A percentile compares a stretch with the other conserved stretches of the same genome.
phyloP scores from a whole-genome alignment of 1,140 invertebrate genomes.

The Caerostris darwini region DNA sequence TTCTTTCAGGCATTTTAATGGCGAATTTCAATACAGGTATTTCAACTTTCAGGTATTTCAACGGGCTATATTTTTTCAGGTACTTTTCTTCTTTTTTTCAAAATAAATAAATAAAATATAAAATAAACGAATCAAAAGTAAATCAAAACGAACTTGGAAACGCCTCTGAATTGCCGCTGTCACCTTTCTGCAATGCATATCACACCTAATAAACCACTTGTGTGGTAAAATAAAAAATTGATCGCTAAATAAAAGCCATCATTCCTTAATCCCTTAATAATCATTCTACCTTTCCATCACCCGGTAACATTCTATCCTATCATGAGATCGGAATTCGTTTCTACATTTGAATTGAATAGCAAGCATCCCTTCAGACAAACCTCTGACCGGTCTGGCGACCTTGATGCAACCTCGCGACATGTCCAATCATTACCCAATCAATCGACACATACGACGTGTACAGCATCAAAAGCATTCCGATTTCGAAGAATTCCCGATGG shows the following conservation, averaged over 20 bases:
- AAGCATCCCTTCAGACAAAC: not conserved
- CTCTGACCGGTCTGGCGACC: slow-evolving; percentile 57
- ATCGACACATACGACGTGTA: slow-evolving; percentile 59
- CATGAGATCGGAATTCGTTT: slow-evolving; percentile 39
- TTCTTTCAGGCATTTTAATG: too few species aligned
- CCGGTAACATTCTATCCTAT: slow-evolving; percentile 39
- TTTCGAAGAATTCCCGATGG: slow-evolving; percentile 48
- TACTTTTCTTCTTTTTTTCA: too few species aligned
- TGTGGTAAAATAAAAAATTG: slow-evolving; percentile 11
- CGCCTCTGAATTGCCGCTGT: too few species aligned
- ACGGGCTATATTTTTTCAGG: too few species aligned
- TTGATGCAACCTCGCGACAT: slow-evolving; percentile 54
- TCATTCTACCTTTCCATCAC: not conserved
- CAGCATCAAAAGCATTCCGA: slow-evolving; percentile 29
- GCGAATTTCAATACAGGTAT: too few species aligned
- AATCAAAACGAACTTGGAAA: too few species aligned
- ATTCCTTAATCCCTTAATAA: slow-evolving; percentile 33
- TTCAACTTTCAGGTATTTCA: too few species aligned
- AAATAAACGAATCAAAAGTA: too few species aligned
- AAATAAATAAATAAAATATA: too few species aligned
- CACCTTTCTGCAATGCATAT: not conserved
- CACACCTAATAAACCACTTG: slow-evolving; percentile 15
- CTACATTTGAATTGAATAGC: slow-evolving; percentile 52
- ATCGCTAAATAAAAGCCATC: not conserved
- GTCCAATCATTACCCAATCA: slow-evolving; percentile 65